phyloP scores from a whole-genome alignment of 2,888 invertebrate species.

The Nephrotoma flavescens region DNA sequence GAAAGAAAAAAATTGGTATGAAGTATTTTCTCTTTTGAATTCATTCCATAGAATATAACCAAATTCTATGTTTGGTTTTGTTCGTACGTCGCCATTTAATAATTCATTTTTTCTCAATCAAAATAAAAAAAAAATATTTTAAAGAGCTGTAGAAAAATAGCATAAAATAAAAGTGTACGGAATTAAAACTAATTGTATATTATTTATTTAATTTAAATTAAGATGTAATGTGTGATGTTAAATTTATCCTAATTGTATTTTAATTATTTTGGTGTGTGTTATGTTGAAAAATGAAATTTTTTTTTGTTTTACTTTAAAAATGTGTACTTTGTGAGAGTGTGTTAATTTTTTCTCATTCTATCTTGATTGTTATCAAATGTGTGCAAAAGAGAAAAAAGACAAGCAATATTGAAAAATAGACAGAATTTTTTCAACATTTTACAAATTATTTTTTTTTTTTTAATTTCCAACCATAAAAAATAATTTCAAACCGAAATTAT shows the following conservation, averaged over 20 bases:
- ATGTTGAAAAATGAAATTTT: neutral
- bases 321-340: neutral
- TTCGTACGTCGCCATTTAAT: constrained; percentile 19
- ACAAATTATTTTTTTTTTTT: neutral
- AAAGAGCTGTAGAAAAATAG: neutral
- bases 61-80: constrained; percentile 17
- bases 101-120: constrained; percentile 14
- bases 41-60: constrained; percentile 1
- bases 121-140: constrained; percentile 13
- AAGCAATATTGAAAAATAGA: constrained; percentile 1
- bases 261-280: neutral
- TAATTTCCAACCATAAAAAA: neutral
- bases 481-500: neutral
- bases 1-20: neutral
- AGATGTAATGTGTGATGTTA: neutral
- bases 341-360: neutral
- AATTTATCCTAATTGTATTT: neutral
- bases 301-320: neutral
- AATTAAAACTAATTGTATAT: neutral
- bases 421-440: neutral
- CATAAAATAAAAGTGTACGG: neutral
- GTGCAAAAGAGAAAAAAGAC: neutral
- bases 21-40: neutral
- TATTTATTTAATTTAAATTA: neutral
- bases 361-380: neutral